Base-by-base conservation (phyloP, 2,888 invertebrate species). In the Hoplodrina ambigua region DNA sequence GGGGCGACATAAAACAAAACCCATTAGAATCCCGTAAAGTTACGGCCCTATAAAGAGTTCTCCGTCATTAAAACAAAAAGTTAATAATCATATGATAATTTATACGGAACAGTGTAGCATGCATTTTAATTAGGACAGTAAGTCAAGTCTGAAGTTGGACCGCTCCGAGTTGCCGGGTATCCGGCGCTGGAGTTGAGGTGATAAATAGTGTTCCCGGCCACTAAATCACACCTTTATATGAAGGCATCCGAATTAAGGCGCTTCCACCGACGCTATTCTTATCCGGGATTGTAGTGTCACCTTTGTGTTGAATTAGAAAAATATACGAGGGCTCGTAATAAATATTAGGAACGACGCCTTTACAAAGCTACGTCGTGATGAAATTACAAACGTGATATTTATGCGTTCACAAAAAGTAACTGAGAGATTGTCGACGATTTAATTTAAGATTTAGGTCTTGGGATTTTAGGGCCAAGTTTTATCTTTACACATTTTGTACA, bases 201-300 rank as follows among this genome's bases (percentile, higher is more conserved):
- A 87, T 87, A 86, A 89, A 90, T 90, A 88, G 88, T 87, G 86
- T 74, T 82, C 72, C 77, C 63, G 69, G 80, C 67, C 75, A 85
- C 82, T 91, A 90, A 89, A 89, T 91, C 90, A 89, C 85, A 87
- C 87, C 87, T 88, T 90, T 89, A 86, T 87, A 87, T 82, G 84
- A 85, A 87, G 82, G 70, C 77, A 74, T 81, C 83, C 76, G 87
- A 85, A 88, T 87, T 86, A 86, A 76, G 78, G 81, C 75, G 75
- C 75, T 73, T 75, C 72, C 75, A 76, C 69, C 72, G 73, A 69
- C 64, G 80, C 78, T 77, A 75, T 73, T 78, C 72, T 76, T 83
- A 79, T 71, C 71, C 69, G 69, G 72, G 65, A 83, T 80, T 75
- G 82, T 79, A 79, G 73, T 84, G 83, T 71, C 77, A 69, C 72